Evolutionary conservation across 2,113 vertebrate species (phyloP).

Genomic region (Cyprinus carpio): DNA sequence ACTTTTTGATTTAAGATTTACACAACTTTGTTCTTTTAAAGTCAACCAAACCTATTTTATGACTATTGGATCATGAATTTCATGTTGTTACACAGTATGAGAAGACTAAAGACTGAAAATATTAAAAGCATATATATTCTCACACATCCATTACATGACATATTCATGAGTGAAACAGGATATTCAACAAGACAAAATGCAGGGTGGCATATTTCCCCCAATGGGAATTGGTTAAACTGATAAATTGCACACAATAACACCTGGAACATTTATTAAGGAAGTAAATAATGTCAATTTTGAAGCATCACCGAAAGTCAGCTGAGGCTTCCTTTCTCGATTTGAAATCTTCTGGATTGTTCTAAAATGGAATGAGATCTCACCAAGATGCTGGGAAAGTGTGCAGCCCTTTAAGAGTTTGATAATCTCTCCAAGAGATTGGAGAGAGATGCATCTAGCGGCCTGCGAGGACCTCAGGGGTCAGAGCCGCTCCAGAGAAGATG

Average conservation of each 20-base stretch:
- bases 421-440: slow-evolving; percentile 39
- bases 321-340: neutral
- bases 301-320: neutral
- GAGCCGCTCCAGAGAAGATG: slow-evolving; percentile 24
- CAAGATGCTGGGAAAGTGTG: neutral
- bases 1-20: neutral
- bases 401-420: neutral
- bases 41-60: neutral
- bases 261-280: neutral
- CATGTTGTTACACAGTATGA: too few relatives aligned
- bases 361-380: slow-evolving; percentile 27
- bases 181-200: neutral
- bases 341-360: slow-evolving; percentile 29
- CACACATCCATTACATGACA: neutral
- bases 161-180: neutral
- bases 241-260: neutral
- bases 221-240: neutral
- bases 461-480: slow-evolving; percentile 24
- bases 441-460: slow-evolving; percentile 35
- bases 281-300: neutral
- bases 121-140: too few relatives aligned
- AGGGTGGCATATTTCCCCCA: neutral
- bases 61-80: too few relatives aligned
- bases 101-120: too few relatives aligned
- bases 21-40: neutral